Evolutionary conservation across 2,888 invertebrate genomes (phyloP).

Genomic region (Caenorhabditis panamensis): DNA sequence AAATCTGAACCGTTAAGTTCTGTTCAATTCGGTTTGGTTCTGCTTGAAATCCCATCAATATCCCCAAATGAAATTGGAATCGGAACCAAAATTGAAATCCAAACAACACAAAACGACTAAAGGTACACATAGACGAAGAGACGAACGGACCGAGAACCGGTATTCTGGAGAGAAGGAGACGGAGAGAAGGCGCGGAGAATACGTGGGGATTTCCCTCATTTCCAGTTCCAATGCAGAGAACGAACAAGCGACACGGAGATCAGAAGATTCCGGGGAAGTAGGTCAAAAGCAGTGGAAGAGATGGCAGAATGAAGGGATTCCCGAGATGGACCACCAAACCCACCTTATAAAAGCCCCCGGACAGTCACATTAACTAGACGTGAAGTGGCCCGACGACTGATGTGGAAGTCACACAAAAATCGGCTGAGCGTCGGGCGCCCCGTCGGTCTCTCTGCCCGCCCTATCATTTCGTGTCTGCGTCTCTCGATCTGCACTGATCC

Average conservation of each 20-base stretch:
- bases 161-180: conserved; percentile 21
- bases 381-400: background rate
- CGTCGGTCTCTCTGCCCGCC: background rate
- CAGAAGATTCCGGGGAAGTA: background rate
- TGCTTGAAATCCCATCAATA: too few relatives aligned
- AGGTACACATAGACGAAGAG: background rate
- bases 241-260: background rate
- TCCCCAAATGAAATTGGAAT: too few relatives aligned
- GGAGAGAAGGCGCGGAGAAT: background rate
- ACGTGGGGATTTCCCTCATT: background rate
- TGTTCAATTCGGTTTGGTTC: too few relatives aligned
- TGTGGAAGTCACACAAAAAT: conserved; percentile 15
- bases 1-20: too few relatives aligned
- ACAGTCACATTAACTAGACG: conserved; percentile 34
- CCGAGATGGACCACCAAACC: background rate
- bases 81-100: too few relatives aligned
- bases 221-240: conserved; percentile 1
- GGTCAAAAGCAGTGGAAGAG: background rate
- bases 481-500: conserved; percentile 3
- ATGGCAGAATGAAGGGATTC: background rate
- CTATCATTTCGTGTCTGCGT: conserved; percentile 6
- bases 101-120: too few relatives aligned
- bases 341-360: background rate
- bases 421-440: background rate
- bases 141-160: background rate